Conservation (phyloP, 2,797 vertebrate genomes). For the Molossus molossus region DNA sequence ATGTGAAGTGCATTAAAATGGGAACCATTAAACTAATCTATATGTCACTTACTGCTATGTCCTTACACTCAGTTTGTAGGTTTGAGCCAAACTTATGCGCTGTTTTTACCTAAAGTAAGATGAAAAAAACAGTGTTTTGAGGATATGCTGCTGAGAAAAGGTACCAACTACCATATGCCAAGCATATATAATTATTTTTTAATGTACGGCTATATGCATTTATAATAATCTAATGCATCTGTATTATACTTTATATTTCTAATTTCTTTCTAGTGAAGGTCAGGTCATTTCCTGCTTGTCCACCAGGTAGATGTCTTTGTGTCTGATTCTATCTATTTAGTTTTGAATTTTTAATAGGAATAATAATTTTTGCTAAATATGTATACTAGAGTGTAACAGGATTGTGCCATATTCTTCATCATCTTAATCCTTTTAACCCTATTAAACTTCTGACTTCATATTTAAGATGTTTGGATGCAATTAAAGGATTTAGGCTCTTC, state of each 20-base stretch:
- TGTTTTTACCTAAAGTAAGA: background rate
- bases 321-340: conserved; percentile 51
- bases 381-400: conserved; percentile 27
- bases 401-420: conserved; percentile 38
- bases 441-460: conserved; percentile 75
- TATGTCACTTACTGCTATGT: background rate
- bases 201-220: background rate
- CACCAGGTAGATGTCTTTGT: background rate
- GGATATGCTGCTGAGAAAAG: background rate
- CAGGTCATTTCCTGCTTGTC: conserved; percentile 13
- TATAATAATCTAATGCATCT: background rate
- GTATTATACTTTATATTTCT: background rate
- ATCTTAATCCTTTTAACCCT: conserved; percentile 72
- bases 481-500: conserved; percentile 78
- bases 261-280: conserved; percentile 8
- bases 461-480: conserved; percentile 73
- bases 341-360: conserved; percentile 70
- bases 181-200: background rate
- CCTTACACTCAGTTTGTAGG: background rate
- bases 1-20: conserved; percentile 32
- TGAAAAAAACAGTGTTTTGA: conserved; percentile 9
- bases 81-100: background rate
- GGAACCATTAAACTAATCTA: background rate
- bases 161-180: background rate
- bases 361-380: conserved; percentile 45